Evolutionary conservation across 2,797 vertebrate genomes (phyloP).

Genomic region (Crenichthys baileyi): DNA sequence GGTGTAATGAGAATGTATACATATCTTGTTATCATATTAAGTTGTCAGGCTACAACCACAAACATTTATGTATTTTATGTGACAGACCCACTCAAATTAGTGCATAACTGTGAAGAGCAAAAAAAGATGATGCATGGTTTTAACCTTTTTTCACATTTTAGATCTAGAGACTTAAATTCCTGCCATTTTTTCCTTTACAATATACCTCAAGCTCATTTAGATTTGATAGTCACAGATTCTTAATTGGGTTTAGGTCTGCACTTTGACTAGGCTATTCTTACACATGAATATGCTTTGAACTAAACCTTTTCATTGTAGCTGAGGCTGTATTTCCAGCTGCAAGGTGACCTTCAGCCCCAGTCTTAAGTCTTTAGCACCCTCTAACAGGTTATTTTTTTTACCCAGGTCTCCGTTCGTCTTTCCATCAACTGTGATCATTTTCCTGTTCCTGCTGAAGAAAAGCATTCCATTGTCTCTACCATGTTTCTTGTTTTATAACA

Average conservation of each 20-base stretch:
- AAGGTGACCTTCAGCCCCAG: neutral
- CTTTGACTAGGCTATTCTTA: too few species aligned
- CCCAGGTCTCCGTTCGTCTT: neutral
- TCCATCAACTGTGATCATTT: neutral
- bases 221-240: neutral
- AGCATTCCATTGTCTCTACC: neutral
- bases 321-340: neutral
- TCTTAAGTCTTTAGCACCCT: neutral
- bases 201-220: neutral
- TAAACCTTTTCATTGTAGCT: neutral
- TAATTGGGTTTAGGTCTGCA: neutral
- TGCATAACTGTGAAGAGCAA: neutral
- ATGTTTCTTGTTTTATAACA: neutral
- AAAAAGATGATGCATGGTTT: neutral
- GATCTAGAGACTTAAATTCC: neutral
- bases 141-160: neutral
- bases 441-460: neutral
- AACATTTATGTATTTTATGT: neutral
- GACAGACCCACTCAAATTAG: neutral
- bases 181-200: neutral
- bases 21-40: too few species aligned
- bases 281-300: neutral
- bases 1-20: too few species aligned
- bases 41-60: too few species aligned
- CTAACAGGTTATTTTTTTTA: neutral